These are phyloP conservation scores for Coptotermes formosanus DNA, from an alignment of 1,140 invertebrate genomes.

Conservation along the genomic window DNA sequence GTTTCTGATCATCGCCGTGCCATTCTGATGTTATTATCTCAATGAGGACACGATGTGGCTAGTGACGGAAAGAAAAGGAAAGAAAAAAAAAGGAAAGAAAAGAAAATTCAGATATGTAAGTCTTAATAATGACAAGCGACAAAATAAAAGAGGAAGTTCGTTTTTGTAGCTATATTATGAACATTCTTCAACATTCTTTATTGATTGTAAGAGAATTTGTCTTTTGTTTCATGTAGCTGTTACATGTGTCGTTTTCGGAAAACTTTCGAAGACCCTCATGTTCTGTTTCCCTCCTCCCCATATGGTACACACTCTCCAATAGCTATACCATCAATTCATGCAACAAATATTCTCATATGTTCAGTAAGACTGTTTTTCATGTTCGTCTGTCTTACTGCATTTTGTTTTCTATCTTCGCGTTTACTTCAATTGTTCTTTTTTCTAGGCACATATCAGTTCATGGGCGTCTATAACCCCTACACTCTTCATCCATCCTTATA, in stretches of 20 bases:
- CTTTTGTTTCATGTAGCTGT: neutral
- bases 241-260: neutral
- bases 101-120: too few relatives aligned
- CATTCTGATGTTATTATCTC: too few relatives aligned
- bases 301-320: slow-evolving; percentile 2
- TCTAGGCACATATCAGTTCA: neutral
- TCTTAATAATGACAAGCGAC: too few relatives aligned
- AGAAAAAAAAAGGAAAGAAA: too few relatives aligned
- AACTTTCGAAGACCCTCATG: neutral
- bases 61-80: too few relatives aligned
- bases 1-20: too few relatives aligned
- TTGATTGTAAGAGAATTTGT: neutral
- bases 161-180: too few relatives aligned
- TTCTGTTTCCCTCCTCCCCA: neutral
- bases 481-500: slow-evolving; percentile 10
- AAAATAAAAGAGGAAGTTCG: too few relatives aligned
- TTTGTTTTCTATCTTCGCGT: neutral
- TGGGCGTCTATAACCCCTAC: neutral
- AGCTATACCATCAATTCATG: neutral
- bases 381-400: neutral
- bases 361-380: neutral
- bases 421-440: neutral
- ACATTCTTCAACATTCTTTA: neutral
- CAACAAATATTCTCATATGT: neutral
- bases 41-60: too few relatives aligned